Percentiles rank a stretch among this genome's conserved stretches.
Evolutionary conservation across 1,140 invertebrate species (phyloP).

Genomic region (Amphibalanus amphitrite): DNA sequence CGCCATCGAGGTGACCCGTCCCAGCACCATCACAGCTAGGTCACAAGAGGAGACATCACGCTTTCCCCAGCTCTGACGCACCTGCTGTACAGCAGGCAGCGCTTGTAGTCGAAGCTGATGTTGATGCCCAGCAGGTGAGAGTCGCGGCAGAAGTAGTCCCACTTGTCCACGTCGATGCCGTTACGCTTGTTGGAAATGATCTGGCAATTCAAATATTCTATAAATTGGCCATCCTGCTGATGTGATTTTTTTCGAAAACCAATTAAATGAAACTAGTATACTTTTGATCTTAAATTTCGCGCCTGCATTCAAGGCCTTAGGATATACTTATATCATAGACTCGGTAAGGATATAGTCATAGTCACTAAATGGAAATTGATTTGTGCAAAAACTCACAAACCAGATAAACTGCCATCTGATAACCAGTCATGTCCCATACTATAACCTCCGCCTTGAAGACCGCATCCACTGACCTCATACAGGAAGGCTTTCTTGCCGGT

Average conservation of each 20-base stretch:
- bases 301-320: not conserved
- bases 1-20: too few relatives aligned
- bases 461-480: constrained; percentile 22
- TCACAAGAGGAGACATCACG: too few relatives aligned
- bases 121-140: constrained; percentile 31
- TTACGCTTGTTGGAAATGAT: constrained; percentile 43
- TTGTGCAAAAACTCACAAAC: too few relatives aligned
- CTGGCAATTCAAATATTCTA: constrained; percentile 22
- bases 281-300: not conserved
- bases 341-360: too few relatives aligned
- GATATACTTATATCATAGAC: not conserved
- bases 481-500: constrained; percentile 24
- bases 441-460: too few relatives aligned
- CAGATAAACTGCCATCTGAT: not conserved
- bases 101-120: constrained; percentile 16
- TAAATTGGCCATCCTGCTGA: too few relatives aligned
- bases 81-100: constrained; percentile 27
- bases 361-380: not conserved
- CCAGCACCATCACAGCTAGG: too few relatives aligned
- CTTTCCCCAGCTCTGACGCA: too few relatives aligned
- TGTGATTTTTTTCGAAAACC: too few relatives aligned
- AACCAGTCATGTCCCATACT: not conserved
- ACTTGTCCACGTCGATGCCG: constrained; percentile 52
- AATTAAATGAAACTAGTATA: not conserved
- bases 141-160: constrained; percentile 48